Evolutionary conservation across 2,888 invertebrate genomes (phyloP).

Genomic region (Microctonus hyperodae): DNA sequence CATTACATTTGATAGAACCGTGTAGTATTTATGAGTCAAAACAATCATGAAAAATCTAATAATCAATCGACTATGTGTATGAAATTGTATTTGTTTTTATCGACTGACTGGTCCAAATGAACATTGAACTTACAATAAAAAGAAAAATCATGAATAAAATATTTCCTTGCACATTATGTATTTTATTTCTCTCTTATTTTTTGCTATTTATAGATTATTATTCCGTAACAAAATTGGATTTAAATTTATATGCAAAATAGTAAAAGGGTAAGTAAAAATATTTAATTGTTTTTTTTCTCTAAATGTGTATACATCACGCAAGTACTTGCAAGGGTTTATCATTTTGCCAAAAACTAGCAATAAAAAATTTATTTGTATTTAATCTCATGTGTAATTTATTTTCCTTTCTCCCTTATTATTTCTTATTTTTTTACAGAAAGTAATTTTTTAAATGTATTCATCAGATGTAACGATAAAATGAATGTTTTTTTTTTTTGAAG

Average conservation of each 20-base stretch:
- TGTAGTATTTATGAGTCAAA: background rate
- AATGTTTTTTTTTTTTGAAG: background rate
- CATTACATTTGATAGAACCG: background rate
- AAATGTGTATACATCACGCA: slow-evolving; percentile 10
- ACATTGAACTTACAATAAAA: background rate
- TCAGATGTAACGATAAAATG: background rate
- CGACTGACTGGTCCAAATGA: slow-evolving; percentile 1
- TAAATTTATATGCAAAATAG: background rate
- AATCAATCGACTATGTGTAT: background rate
- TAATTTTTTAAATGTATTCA: background rate
- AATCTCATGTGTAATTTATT: slow-evolving; percentile 14
- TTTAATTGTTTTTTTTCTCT: slow-evolving; percentile 11
- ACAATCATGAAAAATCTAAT: background rate
- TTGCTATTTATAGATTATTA: background rate
- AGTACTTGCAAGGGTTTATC: slow-evolving; percentile 8
- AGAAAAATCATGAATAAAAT: slow-evolving; percentile 2
- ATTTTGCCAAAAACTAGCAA: background rate
- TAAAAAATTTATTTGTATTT: slow-evolving; percentile 9
- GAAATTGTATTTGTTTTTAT: background rate
- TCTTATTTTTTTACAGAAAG: slow-evolving; percentile 25
- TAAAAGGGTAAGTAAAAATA: slow-evolving; percentile 25
- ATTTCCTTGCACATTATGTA: background rate
- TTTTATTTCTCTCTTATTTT: background rate
- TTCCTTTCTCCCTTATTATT: background rate
- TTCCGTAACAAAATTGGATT: too few relatives aligned